Evolutionary conservation across 2,113 vertebrate genomes (phyloP).

Genomic region (Pterophyllum scalare): DNA sequence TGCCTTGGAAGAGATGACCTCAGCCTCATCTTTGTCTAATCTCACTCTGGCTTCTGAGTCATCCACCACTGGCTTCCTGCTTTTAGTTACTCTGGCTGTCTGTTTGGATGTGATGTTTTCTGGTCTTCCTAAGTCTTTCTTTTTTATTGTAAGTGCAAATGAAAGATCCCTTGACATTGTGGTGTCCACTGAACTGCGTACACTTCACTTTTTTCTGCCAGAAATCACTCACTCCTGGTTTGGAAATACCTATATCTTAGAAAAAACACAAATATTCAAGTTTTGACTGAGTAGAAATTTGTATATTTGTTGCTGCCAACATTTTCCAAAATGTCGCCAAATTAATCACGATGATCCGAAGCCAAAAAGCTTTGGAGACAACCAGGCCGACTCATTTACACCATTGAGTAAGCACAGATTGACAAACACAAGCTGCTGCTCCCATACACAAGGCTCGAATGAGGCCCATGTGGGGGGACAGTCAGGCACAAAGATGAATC

Average conservation of each 20-base stretch:
- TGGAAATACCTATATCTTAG: background rate
- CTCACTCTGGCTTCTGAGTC: background rate
- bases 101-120: background rate
- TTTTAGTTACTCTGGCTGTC: background rate
- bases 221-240: background rate
- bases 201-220: background rate
- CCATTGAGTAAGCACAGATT: slow-evolving; percentile 45
- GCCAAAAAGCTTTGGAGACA: slow-evolving; percentile 27
- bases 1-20: background rate
- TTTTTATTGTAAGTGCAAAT: background rate
- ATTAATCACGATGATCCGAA: slow-evolving; percentile 23
- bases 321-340: slow-evolving; percentile 4
- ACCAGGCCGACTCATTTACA: slow-evolving; percentile 36
- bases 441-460: background rate
- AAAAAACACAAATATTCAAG: background rate
- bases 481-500: background rate
- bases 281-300: background rate
- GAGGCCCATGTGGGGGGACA: background rate
- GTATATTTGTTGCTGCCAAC: background rate
- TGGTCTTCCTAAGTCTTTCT: background rate
- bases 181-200: background rate
- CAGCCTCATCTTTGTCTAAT: background rate
- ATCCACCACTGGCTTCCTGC: background rate
- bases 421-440: slow-evolving; percentile 61
- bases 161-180: background rate